Conservation (phyloP, 2,797 vertebrate genomes). For the Scleropages formosus region DNA sequence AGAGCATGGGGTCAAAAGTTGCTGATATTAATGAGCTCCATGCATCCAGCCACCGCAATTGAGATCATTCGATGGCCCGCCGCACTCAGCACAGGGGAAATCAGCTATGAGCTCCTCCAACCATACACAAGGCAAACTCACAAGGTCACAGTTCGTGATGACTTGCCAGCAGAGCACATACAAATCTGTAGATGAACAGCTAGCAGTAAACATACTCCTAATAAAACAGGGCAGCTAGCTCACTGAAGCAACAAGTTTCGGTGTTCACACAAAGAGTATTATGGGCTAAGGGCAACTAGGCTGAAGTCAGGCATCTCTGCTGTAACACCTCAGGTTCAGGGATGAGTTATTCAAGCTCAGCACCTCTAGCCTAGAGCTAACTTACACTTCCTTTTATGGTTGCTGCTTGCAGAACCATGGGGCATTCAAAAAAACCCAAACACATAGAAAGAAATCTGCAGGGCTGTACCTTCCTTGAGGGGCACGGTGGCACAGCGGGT, state of each 20-base stretch:
- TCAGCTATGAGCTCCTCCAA: not conserved
- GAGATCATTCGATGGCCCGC: not conserved
- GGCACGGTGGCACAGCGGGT: too few species aligned
- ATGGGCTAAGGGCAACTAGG: not conserved
- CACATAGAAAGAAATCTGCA: not conserved
- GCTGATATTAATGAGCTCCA: not conserved
- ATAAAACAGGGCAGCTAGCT: not conserved
- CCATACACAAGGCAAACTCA: not conserved
- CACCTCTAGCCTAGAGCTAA: not conserved
- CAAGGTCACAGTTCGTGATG: constrained; percentile 29
- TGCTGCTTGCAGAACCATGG: too few species aligned
- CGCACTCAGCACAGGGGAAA: not conserved
- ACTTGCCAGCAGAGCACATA: constrained; percentile 40
- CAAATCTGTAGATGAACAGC: not conserved
- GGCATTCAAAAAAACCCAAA: not conserved
- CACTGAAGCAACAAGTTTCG: not conserved
- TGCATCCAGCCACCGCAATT: not conserved
- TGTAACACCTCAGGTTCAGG: not conserved
- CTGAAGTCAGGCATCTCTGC: not conserved
- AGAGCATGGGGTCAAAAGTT: not conserved
- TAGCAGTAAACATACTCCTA: not conserved
- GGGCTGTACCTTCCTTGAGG: too few species aligned
- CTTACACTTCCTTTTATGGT: too few species aligned
- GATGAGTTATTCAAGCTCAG: not conserved
- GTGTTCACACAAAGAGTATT: too few species aligned